Evolutionary conservation across 2,797 vertebrate genomes (phyloP), one percentile per base, ranked within the genome.

Genomic region (Peromyscus nudipes): DNA sequence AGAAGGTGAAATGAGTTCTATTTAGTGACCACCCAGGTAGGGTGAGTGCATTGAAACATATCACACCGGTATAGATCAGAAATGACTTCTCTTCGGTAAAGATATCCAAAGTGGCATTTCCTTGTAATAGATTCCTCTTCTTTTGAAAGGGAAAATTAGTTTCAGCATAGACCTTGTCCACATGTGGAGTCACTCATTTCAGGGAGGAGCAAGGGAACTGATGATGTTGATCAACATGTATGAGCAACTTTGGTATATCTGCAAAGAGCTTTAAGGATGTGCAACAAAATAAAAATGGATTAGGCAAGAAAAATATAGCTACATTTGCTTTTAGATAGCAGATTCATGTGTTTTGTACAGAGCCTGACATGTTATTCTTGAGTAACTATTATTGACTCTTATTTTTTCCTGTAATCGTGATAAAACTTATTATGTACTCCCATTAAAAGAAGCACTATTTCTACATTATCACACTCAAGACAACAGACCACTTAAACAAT

Each of bases 281-380:
- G 43, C 25, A 40, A 91, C 23, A 57, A 85, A 88, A 96, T 55
- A 84, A 40, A 92, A 95, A 91, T 80, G 31, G 19, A 88, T 95
- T 87, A 76, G 60, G 34, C 52, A 43, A 64, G 71, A 96, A 89
- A 91, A 40, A 81, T 43, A 65, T 12, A 80, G 29, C 13, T 86
- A 31, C 14, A 57, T 77, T 94, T 89, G 57, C 84, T 91, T 96
- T 92, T 93, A 67, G 17, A 16, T 77, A 95, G 77, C 6, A 57
- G 19, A 79, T 55, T 62, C 55, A 52, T 76, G 55, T 23, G 6
- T 88, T 93, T 9, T 64, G 10, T 31, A 64, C 13, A 55, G 12
- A 87, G 6, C 29, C 55, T 52, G 65, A 25, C 43, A 49, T 76
- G 11, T 57, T 76, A 60, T 89, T 92, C 34, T 88, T 65, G 16